Evolutionary conservation across 2,888 invertebrate genomes (phyloP).

Genomic region (Rhamphomyia laevipes): DNA sequence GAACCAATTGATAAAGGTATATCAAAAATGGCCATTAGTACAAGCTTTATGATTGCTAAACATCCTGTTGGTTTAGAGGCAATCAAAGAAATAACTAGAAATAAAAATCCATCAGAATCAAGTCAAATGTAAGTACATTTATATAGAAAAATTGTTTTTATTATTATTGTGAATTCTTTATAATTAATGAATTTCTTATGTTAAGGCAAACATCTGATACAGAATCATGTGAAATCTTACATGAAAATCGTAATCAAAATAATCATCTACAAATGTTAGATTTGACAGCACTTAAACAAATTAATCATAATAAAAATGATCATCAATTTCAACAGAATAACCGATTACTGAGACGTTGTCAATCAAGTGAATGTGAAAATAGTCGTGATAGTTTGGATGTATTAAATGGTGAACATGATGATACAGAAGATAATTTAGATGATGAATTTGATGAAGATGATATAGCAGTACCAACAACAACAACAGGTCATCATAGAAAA

Average conservation of each 20-base stretch:
- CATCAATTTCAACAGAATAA: slow-evolving; percentile 21
- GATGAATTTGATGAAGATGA: slow-evolving; percentile 37
- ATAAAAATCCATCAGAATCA: slow-evolving; percentile 42
- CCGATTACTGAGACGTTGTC: slow-evolving; percentile 30
- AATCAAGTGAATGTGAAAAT: slow-evolving; percentile 33
- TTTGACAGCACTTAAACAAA: slow-evolving; percentile 12
- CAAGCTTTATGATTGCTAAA: slow-evolving; percentile 36
- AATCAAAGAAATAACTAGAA: slow-evolving; percentile 60
- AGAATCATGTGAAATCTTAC: slow-evolving; percentile 36
- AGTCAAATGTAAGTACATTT: slow-evolving; percentile 34
- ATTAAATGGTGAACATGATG: slow-evolving; percentile 29
- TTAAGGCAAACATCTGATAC: slow-evolving; percentile 37
- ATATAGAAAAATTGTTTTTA: background rate
- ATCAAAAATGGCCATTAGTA: slow-evolving; percentile 31
- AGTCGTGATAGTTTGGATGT: slow-evolving; percentile 34
- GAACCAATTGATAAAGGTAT: slow-evolving; percentile 22
- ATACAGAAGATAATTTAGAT: slow-evolving; percentile 35
- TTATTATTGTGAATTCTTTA: background rate
- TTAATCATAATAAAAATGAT: slow-evolving; percentile 21
- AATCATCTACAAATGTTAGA: slow-evolving; percentile 28
- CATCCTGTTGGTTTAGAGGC: slow-evolving; percentile 69
- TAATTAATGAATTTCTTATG: background rate
- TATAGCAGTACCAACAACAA: background rate
- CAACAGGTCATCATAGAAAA: slow-evolving; percentile 29
- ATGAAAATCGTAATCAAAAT: slow-evolving; percentile 27